Conservation (phyloP, 2,888 invertebrate genomes). For the Drosophila atripex region DNA sequence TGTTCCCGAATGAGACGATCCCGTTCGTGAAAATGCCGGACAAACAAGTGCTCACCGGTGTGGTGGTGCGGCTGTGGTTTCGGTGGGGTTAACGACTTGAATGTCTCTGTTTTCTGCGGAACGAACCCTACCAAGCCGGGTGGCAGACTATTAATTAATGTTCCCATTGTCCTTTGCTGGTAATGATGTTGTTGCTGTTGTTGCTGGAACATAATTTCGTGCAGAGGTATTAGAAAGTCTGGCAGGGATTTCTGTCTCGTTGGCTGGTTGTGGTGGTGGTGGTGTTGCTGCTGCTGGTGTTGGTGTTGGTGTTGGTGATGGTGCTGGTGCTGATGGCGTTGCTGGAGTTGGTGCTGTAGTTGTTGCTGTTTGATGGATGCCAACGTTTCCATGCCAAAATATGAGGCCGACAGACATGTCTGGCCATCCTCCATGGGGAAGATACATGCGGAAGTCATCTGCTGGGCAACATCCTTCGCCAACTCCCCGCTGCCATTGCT, state of each 20-base stretch:
- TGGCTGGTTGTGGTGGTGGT: slow-evolving; percentile 42
- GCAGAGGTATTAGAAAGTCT: slow-evolving; percentile 77
- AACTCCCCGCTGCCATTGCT: slow-evolving; percentile 41
- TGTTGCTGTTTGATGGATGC: slow-evolving; percentile 40
- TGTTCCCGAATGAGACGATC: slow-evolving; percentile 84
- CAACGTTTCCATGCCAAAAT: slow-evolving; percentile 69
- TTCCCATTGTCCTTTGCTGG: slow-evolving; percentile 52
- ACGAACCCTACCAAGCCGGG: slow-evolving; percentile 27
- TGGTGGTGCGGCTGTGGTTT: slow-evolving; percentile 35
- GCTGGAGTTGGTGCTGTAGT: slow-evolving; percentile 44
- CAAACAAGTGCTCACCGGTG: slow-evolving; percentile 80
- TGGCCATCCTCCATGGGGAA: slow-evolving; percentile 47
- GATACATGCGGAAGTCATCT: slow-evolving; percentile 46
- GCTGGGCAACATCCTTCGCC: slow-evolving; percentile 49
- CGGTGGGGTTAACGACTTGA: slow-evolving; percentile 45
- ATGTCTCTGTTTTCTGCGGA: slow-evolving; percentile 33
- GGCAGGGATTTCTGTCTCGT: slow-evolving; percentile 66
- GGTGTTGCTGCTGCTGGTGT: slow-evolving; percentile 44
- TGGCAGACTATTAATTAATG: slow-evolving; percentile 45
- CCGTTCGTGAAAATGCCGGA: slow-evolving; percentile 83
- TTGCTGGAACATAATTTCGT: slow-evolving; percentile 78
- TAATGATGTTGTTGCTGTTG: slow-evolving; percentile 70
- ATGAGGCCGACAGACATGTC: slow-evolving; percentile 73
- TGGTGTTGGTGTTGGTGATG: slow-evolving; percentile 41
- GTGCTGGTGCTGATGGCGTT: slow-evolving; percentile 43